These are phyloP conservation scores for Solenopsis invicta DNA, from an alignment of 1,140 invertebrate species.

Conservation along the genomic window DNA sequence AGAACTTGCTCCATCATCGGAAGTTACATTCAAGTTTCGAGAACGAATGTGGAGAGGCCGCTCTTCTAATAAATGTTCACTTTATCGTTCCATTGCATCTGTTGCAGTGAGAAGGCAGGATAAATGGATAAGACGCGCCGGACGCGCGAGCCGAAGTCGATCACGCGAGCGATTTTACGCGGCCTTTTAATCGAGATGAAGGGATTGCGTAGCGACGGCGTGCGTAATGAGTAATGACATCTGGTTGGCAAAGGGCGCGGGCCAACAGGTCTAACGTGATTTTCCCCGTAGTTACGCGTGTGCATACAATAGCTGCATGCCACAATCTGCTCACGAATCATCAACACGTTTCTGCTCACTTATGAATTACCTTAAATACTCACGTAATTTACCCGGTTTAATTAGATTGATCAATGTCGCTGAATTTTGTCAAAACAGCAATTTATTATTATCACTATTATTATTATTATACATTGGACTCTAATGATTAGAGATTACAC, in stretches of 20 bases:
- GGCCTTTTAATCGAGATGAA: slow-evolving; percentile 72
- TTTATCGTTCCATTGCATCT: slow-evolving; percentile 21
- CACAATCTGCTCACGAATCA: slow-evolving; percentile 10
- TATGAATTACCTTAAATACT: slow-evolving; percentile 61
- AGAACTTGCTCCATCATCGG: slow-evolving; percentile 14
- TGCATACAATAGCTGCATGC: slow-evolving; percentile 31
- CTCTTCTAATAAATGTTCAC: slow-evolving; percentile 1
- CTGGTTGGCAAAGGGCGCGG: slow-evolving; percentile 71
- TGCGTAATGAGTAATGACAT: slow-evolving; percentile 79
- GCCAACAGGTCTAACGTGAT: slow-evolving; percentile 75
- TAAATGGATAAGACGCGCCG: background rate
- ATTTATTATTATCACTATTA: slow-evolving; percentile 6
- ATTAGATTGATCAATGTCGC: slow-evolving; percentile 35
- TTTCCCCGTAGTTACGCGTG: slow-evolving; percentile 48
- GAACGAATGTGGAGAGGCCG: background rate
- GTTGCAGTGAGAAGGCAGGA: background rate
- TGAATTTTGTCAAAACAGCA: background rate
- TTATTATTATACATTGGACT: background rate
- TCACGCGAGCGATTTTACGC: slow-evolving; percentile 40
- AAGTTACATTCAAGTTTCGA: slow-evolving; percentile 19
- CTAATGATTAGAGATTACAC: no score
- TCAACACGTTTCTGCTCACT: slow-evolving; percentile 61
- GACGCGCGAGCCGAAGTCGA: background rate
- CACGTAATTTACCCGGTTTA: slow-evolving; percentile 70
- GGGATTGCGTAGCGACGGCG: slow-evolving; percentile 63